Conservation (phyloP, 2,113 vertebrate genomes). For the Aythya baeri region DNA sequence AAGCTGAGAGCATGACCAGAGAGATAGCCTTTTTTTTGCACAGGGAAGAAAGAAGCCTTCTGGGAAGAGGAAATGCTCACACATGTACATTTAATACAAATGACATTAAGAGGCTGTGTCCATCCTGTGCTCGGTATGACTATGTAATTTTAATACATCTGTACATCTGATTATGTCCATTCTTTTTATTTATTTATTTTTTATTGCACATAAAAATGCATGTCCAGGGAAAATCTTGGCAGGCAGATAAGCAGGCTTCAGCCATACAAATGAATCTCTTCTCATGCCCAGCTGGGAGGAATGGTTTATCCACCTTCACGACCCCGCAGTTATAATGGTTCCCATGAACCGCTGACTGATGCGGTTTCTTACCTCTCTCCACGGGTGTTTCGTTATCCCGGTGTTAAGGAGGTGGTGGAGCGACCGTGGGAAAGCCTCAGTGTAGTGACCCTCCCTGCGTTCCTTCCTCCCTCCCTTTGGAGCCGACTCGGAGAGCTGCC, state of each 20-base stretch:
- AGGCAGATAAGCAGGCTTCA: background rate
- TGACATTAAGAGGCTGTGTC: background rate
- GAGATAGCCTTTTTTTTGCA: slow-evolving; percentile 32
- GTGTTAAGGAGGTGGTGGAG: background rate
- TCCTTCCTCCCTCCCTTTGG: background rate
- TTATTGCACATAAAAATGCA: slow-evolving; percentile 8
- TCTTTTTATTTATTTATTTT: background rate
- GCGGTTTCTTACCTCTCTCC: slow-evolving; percentile 43
- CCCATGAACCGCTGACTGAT: background rate
- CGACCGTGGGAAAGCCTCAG: slow-evolving; percentile 23
- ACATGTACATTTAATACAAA: background rate
- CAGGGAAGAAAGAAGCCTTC: background rate
- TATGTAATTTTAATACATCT: background rate
- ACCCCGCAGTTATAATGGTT: background rate
- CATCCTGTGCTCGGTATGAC: background rate
- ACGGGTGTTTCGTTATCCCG: background rate
- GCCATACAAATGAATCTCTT: background rate
- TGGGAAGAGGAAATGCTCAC: background rate
- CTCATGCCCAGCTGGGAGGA: background rate
- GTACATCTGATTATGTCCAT: slow-evolving; percentile 6
- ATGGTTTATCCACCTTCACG: background rate
- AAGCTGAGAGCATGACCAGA: background rate
- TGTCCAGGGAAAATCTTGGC: slow-evolving; percentile 1
- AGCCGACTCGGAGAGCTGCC: slow-evolving; percentile 1
- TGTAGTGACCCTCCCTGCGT: background rate